Conservation (phyloP, 2,888 invertebrate genomes). For the Melieria omissa region DNA sequence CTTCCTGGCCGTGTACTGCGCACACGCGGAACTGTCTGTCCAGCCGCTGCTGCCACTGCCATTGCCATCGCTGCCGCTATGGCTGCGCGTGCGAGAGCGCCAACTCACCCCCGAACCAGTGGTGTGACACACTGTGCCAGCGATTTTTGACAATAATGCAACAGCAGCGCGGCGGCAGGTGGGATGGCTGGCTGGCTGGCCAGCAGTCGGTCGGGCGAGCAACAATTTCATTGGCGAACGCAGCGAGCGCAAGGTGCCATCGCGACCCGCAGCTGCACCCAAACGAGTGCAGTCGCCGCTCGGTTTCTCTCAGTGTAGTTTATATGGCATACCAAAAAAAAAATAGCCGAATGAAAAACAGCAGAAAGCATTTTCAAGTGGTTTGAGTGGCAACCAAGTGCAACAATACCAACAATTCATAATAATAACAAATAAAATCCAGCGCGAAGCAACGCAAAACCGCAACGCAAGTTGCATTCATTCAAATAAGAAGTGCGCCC, state of each 20-base stretch:
- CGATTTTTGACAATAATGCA: slow-evolving; percentile 29
- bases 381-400: slow-evolving; percentile 27
- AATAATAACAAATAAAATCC: slow-evolving; percentile 4
- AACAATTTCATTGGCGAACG: slow-evolving; percentile 17
- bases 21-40: slow-evolving; percentile 45
- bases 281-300: not conserved
- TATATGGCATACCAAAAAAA: slow-evolving; percentile 1
- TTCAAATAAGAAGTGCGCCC: too few relatives aligned
- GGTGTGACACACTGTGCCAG: not conserved
- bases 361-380: slow-evolving; percentile 19
- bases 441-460: too few relatives aligned
- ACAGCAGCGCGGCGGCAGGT: slow-evolving; percentile 31
- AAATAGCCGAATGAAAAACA: slow-evolving; percentile 15
- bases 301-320: slow-evolving; percentile 27
- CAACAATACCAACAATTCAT: slow-evolving; percentile 4
- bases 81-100: not conserved
- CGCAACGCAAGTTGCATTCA: too few relatives aligned
- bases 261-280: slow-evolving; percentile 26
- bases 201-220: slow-evolving; percentile 24
- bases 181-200: slow-evolving; percentile 31
- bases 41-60: not conserved
- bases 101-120: slow-evolving; percentile 14
- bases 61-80: too few relatives aligned
- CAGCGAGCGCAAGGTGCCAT: slow-evolving; percentile 38
- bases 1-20: slow-evolving; percentile 42